Evolutionary conservation across 2,888 invertebrate species (phyloP).

Genomic region (Nemapogon koenigi): DNA sequence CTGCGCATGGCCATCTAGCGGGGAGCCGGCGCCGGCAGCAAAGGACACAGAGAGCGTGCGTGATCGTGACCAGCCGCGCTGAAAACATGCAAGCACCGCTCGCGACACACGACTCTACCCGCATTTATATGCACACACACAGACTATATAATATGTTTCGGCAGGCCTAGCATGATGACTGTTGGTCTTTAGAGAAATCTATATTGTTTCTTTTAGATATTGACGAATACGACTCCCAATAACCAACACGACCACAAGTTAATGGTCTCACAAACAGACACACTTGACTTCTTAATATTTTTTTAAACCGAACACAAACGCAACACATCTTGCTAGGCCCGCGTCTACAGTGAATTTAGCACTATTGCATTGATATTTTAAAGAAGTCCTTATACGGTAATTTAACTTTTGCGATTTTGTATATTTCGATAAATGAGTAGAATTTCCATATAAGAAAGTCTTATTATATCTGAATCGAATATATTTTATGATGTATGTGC

Average conservation of each 20-base stretch:
- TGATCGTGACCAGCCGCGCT: constrained; percentile 86
- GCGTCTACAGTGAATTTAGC: background rate
- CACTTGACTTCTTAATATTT: too few relatives aligned
- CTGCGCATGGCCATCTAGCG: constrained; percentile 75
- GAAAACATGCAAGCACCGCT: constrained; percentile 34
- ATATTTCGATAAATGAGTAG: background rate
- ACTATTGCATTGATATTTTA: background rate
- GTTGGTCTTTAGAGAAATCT: too few relatives aligned
- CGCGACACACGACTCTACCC: constrained; percentile 1
- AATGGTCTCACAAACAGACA: too few relatives aligned
- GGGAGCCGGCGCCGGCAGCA: constrained; percentile 78
- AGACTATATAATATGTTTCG: too few relatives aligned
- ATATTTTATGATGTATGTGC: background rate
- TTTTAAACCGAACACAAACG: too few relatives aligned
- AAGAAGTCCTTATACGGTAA: background rate
- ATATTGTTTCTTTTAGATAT: too few relatives aligned
- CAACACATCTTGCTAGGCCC: too few relatives aligned
- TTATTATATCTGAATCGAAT: background rate
- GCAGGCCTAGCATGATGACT: too few relatives aligned
- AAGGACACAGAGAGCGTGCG: constrained; percentile 90
- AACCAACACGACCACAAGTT: too few relatives aligned
- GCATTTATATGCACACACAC: constrained; percentile 4
- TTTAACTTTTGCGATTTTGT: background rate
- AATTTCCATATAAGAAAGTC: too few relatives aligned
- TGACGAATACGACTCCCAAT: too few relatives aligned